Base-by-base conservation (phyloP, 2,888 invertebrate genomes). In the Abrostola triplasia region DNA sequence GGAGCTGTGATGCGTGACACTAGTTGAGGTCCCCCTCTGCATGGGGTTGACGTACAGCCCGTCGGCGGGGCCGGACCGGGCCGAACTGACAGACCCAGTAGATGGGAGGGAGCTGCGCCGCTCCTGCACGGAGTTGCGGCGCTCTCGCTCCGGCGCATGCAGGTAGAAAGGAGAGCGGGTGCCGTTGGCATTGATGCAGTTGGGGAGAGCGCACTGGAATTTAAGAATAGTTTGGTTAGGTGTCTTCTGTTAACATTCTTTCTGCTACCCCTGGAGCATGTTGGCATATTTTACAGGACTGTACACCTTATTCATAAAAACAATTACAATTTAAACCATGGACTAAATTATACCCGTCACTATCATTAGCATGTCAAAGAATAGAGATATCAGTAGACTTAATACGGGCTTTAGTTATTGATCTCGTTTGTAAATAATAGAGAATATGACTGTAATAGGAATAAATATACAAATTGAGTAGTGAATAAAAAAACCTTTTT, bases 1-100 rank as follows among this genome's bases (percentile, higher is more conserved):
- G 52, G 92, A 92, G 63, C 88, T 91, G 40, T 92, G 92, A 73
- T 90, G 91, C 8, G 87, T 87, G 7, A 83, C 87, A 36, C 78
- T 88, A 1, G 88, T 86, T 0, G 90, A 85, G 2, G 85, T 83
- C 6, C 82, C 85, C 44, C 95, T 90, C 79, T 95, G 96, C 97
- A 98, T 97, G 0, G 98, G 98, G 87, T 98, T 98, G 67, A 98
- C 96, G 85, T 98, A 98, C 48, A 98, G 95, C 0, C 98, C 98
- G 81, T 98, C 97, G 63, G 97, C 96, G 0, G 96, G 96, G 66
- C 96, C 86, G 78, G 93, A 88, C 13, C 92, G 80, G 13, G 88
- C 83, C 0, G 92, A 92, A 76, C 86, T 84, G 64, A 93, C 70
- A 91, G 97, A 81, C 0, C 92, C 89, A 0, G 90, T 88, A 52